Evolutionary conservation across 1,140 invertebrate genomes (phyloP).

Genomic region (Hetaerina americana): DNA sequence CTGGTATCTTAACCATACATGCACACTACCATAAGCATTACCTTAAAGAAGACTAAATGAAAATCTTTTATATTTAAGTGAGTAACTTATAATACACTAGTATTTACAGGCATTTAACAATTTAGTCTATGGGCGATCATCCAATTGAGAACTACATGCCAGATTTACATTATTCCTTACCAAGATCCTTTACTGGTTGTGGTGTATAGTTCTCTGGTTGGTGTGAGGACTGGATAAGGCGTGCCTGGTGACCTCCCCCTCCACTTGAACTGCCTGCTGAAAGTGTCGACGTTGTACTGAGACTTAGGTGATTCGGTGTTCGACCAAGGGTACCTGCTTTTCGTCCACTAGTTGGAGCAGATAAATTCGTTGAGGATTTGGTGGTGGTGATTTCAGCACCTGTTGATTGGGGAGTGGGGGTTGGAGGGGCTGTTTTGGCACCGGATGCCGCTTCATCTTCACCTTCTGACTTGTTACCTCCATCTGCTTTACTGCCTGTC

Average conservation of each 20-base stretch:
- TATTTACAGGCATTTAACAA: too few relatives aligned
- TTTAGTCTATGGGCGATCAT: too few relatives aligned
- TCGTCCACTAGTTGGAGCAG: neutral
- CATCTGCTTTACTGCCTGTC: slow-evolving; percentile 37
- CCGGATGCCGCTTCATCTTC: slow-evolving; percentile 70
- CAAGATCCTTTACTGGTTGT: slow-evolving; percentile 68
- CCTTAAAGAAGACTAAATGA: too few relatives aligned
- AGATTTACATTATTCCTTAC: too few relatives aligned
- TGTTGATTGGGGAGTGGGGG: slow-evolving; percentile 8
- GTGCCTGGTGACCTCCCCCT: slow-evolving; percentile 83
- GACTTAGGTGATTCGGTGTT: slow-evolving; percentile 82
- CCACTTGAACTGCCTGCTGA: slow-evolving; percentile 87
- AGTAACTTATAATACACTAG: too few relatives aligned
- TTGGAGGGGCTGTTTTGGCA: slow-evolving; percentile 38
- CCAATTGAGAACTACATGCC: too few relatives aligned
- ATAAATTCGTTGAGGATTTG: neutral
- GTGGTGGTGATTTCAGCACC: neutral
- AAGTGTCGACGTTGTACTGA: slow-evolving; percentile 84
- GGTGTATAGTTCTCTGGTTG: slow-evolving; percentile 81
- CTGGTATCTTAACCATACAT: too few relatives aligned
- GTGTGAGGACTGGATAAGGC: slow-evolving; percentile 84
- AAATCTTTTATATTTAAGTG: too few relatives aligned
- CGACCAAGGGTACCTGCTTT: slow-evolving; percentile 41
- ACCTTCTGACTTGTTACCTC: slow-evolving; percentile 71
- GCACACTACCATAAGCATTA: too few relatives aligned